Percentiles rank a stretch among this genome's conserved stretches.
phyloP scores from a whole-genome alignment of 2,888 invertebrate species.

The Embidobia sp. region DNA sequence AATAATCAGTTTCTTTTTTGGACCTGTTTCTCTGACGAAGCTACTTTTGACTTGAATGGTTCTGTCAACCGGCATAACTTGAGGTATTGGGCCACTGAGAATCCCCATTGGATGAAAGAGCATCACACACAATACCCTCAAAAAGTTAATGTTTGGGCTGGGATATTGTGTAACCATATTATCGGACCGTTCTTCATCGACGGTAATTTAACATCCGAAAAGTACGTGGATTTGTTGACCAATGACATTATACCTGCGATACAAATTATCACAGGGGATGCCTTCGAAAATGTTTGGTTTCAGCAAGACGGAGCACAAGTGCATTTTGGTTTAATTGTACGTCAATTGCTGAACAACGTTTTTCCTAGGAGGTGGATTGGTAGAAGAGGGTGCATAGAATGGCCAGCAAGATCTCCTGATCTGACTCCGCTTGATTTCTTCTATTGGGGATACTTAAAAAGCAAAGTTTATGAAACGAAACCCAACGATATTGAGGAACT shows the following conservation, averaged over 20 bases:
- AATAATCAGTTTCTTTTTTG: background rate
- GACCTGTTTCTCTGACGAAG: too few species aligned
- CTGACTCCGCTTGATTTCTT: slow-evolving; percentile 14
- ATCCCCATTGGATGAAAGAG: slow-evolving; percentile 15
- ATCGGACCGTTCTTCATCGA: slow-evolving; percentile 1
- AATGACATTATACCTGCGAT: slow-evolving; percentile 6
- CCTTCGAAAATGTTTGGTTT: slow-evolving; percentile 26
- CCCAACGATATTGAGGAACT: background rate
- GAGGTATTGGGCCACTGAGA: slow-evolving; percentile 13
- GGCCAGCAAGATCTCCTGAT: slow-evolving; percentile 35
- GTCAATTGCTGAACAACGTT: too few species aligned
- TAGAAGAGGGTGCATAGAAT: too few species aligned
- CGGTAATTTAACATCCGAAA: slow-evolving; percentile 1
- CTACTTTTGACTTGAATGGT: slow-evolving; percentile 23
- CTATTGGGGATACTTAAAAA: slow-evolving; percentile 26
- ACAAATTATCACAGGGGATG: background rate
- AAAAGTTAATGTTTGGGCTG: slow-evolving; percentile 15
- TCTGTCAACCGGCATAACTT: slow-evolving; percentile 11
- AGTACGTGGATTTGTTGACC: slow-evolving; percentile 8
- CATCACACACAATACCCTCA: slow-evolving; percentile 12
- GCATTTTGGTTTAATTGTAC: slow-evolving; percentile 25
- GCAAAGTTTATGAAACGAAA: slow-evolving; percentile 10
- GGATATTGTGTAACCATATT: background rate
- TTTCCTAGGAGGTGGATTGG: background rate
- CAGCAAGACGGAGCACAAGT: slow-evolving; percentile 16